Evolutionary conservation across 2,888 invertebrate genomes (phyloP), one percentile per base, ranked within the genome.

Genomic region (Linnaemya vulpina): DNA sequence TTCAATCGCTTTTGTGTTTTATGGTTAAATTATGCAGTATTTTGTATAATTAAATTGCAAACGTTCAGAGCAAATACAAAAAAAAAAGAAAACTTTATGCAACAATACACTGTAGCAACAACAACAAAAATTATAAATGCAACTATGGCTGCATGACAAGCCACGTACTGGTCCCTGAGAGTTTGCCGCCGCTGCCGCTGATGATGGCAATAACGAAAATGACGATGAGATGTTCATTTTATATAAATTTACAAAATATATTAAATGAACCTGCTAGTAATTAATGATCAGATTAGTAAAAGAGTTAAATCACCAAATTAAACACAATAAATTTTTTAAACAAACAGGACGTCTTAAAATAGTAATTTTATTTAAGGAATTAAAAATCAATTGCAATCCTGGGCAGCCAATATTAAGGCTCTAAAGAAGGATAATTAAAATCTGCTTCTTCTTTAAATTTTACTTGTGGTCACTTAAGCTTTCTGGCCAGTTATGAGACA

Each of bases 41-140:
- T 85, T 82, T 78, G 71, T 78, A 85, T 85, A 85, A 82, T 82
- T 82, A 82, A 85, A 85, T 75, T 82, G 78, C 70, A 62, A 78
- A 78, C 78, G 58, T 74, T 78, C 55, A 10, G 20, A 1, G 62
- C 9, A 22, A 53, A 53, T 13, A 11, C 1, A 51, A 8, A 51
- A 51, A 9, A 13, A n/a, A 8, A 58, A 30, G 8, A 35, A 58
- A 58, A 58, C 13, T 40, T 1, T 40, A 55, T 46, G 25, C 38
- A 11, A 2, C 17, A 40, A 68, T 17, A 40, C 51, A 67, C 75
- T 55, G 60, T 70, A 20, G 30, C 77, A 78, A 78, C 38, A 17
- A 15, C 30, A 30, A 30, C 2, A 30, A 22, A 9, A 30, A 20
- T n/a, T n/a, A 9, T 20, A 71, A 53, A 53, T 51, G 62, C 70